Evolutionary conservation across 2,113 vertebrate species (phyloP).

Genomic region (Fukomys damarensis): DNA sequence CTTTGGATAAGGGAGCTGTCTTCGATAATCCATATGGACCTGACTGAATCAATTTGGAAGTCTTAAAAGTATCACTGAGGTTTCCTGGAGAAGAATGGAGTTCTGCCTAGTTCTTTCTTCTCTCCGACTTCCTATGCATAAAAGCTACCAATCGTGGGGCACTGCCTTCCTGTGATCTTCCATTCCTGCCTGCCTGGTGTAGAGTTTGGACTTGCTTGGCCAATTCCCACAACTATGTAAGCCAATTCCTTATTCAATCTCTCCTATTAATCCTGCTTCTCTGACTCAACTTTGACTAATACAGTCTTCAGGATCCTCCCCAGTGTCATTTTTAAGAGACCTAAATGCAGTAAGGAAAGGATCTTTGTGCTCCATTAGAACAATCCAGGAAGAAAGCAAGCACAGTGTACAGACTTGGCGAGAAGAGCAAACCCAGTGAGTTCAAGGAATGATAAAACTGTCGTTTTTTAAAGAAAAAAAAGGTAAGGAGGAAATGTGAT

Average conservation of each 20-base stretch:
- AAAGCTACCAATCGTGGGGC: neutral
- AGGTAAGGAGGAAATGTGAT: neutral
- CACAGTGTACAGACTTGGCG: neutral
- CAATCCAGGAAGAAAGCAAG: neutral
- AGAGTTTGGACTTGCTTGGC: neutral
- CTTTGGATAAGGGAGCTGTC: neutral
- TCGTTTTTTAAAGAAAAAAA: neutral
- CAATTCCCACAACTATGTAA: neutral
- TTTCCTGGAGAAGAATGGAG: neutral
- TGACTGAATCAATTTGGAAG: neutral
- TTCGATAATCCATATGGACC: neutral
- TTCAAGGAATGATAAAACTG: neutral
- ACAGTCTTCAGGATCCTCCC: neutral
- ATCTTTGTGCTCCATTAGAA: neutral
- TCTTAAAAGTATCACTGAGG: neutral
- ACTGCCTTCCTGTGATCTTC: neutral
- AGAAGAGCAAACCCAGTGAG: neutral
- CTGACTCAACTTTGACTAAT: neutral
- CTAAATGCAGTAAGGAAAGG: neutral
- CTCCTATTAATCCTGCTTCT: neutral
- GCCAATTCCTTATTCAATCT: neutral
- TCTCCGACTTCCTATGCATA: neutral
- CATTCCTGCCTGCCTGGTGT: neutral
- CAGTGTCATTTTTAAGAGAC: neutral
- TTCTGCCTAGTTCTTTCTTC: neutral